Conservation (phyloP, 2,113 vertebrate genomes). For the Nestor notabilis region DNA sequence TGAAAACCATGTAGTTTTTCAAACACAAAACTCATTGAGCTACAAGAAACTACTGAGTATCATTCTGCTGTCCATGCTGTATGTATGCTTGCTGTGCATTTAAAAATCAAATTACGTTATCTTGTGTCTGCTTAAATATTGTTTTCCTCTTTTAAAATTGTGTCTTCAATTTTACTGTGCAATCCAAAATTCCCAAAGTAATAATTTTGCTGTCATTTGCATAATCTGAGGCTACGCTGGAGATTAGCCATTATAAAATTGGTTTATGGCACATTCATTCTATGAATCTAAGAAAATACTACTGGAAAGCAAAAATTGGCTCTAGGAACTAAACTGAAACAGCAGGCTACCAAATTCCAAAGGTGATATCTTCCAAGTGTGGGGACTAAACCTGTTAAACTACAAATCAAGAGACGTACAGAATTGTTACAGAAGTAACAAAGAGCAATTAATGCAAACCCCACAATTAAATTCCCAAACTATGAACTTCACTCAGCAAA, state of each 20-base stretch:
- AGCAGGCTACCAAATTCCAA: constrained; percentile 4
- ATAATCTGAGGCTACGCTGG: background rate
- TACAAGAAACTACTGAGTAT: background rate
- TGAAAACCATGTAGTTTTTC: background rate
- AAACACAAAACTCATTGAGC: background rate
- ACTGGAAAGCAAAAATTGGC: background rate
- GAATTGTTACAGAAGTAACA: constrained; percentile 50
- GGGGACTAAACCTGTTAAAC: constrained; percentile 64
- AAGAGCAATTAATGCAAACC: constrained; percentile 56
- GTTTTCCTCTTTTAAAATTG: background rate
- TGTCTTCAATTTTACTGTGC: background rate
- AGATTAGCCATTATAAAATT: background rate
- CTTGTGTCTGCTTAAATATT: background rate
- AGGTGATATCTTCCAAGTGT: constrained; percentile 59
- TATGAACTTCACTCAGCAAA: constrained; percentile 53
- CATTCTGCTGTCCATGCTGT: background rate
- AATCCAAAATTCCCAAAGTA: background rate
- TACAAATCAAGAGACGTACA: constrained; percentile 52
- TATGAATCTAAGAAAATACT: background rate
- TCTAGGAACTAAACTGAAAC: background rate
- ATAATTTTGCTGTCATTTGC: background rate
- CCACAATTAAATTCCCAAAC: constrained; percentile 66
- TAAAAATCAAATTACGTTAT: background rate
- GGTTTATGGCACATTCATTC: background rate
- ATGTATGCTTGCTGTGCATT: background rate